phyloP scores from a whole-genome alignment of 1,140 invertebrate genomes.

The Caenorhabditis elegans region WBcel235 BX284604.4:17102001-17102500 shows the following conservation, averaged over 20 bases:
- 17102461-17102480: too few species aligned
- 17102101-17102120: too few species aligned
- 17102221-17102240: conserved; percentile 9
- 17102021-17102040: too few species aligned
- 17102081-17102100: too few species aligned
- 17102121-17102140: too few species aligned
- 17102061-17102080: too few species aligned
- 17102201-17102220: conserved; percentile 50
- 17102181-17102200: conserved; percentile 54
- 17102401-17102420: too few species aligned
- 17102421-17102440: too few species aligned
- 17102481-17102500: too few species aligned
- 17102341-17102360: conserved; percentile 32
- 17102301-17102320: conserved; percentile 49
- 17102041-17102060: too few species aligned
- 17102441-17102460: too few species aligned
- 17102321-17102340: conserved; percentile 57
- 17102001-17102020: too few species aligned
- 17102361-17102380: conserved; percentile 52
- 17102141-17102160: conserved; percentile 49
- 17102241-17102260: neutral
- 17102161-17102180: conserved; percentile 50
- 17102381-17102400: conserved; percentile 48
- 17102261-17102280: neutral
- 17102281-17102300: neutral